Base-by-base conservation (phyloP, 2,113 vertebrate genomes). In the Actenoides hombroni region DNA sequence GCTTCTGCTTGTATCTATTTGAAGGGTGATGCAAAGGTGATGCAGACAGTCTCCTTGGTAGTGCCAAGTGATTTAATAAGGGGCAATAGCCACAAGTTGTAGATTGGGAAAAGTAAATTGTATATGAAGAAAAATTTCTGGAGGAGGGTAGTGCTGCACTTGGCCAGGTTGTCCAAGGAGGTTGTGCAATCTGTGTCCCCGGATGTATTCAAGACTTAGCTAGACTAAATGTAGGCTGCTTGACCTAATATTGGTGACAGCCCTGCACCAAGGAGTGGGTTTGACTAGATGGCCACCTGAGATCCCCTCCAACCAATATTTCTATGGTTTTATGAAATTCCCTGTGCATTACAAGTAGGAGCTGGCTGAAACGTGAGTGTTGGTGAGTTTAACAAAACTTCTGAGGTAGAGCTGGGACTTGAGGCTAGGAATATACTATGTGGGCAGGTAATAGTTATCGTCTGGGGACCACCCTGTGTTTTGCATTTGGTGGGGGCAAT, bases 81-180 rank as follows among this genome's bases (percentile, higher is more conserved):
- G 31, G 10, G 6, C 8, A 73, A 61, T 16, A 23, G 1, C 5
- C 11, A 77, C 11, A 78, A 56, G 11, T 2, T 71, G 18, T 26
- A 83, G 19, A 16, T 53, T 70, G 23, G 59, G 31, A 67, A 86
- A 60, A 54, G 17, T 48, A 83, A 67, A 83, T 3, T 42, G 1
- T 25, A n/a, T 13, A 44, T 26, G n/a, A 71, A 49, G 4, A 28
- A 67, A 44, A 74, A 49, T 39, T 35, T 56, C 28, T 39, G 21
- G 20, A 74, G 11, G 2, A 6, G 3, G 16, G 4, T 63, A 63
- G 28, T 28, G 29, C 3, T 0, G 1, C 24, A 19, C 7, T 56
- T 73, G 35, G 12, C 4, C 24, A 73, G 1, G 14, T 57, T 91
- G 28, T 25, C 33, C 28, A 63, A 60, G 5, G 19, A 67, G 14